Evolutionary conservation across 1,140 invertebrate genomes (phyloP), one percentile per base, ranked within the genome.

Genomic region (Pristionchus pacificus): DNA sequence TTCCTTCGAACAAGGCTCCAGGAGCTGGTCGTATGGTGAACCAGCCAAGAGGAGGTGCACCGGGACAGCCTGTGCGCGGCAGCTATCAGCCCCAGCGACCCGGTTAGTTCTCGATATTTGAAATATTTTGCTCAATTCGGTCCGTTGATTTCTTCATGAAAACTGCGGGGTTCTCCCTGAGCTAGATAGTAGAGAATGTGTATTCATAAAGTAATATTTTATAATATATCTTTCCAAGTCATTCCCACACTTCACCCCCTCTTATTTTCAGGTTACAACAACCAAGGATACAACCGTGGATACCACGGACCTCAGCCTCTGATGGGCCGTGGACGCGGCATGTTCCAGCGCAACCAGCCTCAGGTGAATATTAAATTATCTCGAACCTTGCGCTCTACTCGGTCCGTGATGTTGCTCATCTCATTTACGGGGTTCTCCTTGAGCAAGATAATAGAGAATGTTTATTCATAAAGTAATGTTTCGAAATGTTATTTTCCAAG

Each of bases 221-320:
- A 19, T 49, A 10, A 49, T 49, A 49, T 49, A 49, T 49, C 19
- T 49, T 49, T 49, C 19, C 19, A 6, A 10, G 38, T 49, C 19
- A 10, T 6, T 6, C 19, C 19, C 6, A 10, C 19, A 6, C 6
- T 49, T 49, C 6, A 19, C 38, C 38, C 38, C 19, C 19, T 6
- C 19, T 49, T 49, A 49, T 6, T 6, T 49, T 6, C 6, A 6
- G 38, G 38, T 10, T 49, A 49, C 38, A 19, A 19, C 38, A 49
- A 49, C 38, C 70, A 77, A 83, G 73, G 65, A 66, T 80, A 84
- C 71, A 84, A 84, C 74, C 78, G 84, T 68, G 83, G 82, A 31
- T 71, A 76, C 33, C 77, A 83, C 60, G 68, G 74, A 1, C 32
- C 71, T 49, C 72, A 72, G 29, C 24, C 69, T 27, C 38, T 49